phyloP scores from a whole-genome alignment of 2,113 vertebrate species.

The Gorilla gorilla region DNA sequence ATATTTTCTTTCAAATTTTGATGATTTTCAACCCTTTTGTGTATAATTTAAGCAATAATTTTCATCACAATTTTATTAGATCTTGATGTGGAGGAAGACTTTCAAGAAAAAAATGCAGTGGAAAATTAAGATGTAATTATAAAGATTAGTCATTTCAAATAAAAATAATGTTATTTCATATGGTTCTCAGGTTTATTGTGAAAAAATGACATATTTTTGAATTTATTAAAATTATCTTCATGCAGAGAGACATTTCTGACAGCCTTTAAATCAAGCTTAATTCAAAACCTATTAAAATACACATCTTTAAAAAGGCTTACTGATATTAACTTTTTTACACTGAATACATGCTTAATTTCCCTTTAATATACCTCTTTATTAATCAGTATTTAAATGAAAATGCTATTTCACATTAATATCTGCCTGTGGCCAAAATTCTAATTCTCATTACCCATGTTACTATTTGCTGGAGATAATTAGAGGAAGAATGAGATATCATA shows the following conservation, averaged over 20 bases:
- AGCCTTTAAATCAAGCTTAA: conserved; percentile 61
- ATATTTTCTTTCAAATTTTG: neutral
- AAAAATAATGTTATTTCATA: neutral
- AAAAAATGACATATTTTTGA: neutral
- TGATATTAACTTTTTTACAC: neutral
- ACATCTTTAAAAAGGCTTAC: conserved; percentile 18
- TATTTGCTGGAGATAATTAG: conserved; percentile 54
- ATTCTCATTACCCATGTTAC: conserved; percentile 38
- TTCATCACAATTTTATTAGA: neutral
- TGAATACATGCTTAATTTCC: neutral
- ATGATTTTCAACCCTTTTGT: neutral
- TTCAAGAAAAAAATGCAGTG: neutral
- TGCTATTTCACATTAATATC: conserved; percentile 39
- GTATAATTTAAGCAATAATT: neutral
- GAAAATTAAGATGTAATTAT: neutral
- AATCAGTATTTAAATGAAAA: conserved; percentile 69
- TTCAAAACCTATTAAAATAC: conserved; percentile 63
- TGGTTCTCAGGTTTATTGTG: neutral
- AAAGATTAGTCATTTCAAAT: neutral
- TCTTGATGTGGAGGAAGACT: neutral
- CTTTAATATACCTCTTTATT: conserved; percentile 33
- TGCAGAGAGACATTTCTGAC: conserved; percentile 22
- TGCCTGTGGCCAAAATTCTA: conserved; percentile 47
- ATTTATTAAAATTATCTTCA: conserved; percentile 59
- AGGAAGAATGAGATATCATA: conserved; percentile 18